Evolutionary conservation across 2,888 invertebrate genomes (phyloP).

Genomic region (Lasioglossum villosulum): DNA sequence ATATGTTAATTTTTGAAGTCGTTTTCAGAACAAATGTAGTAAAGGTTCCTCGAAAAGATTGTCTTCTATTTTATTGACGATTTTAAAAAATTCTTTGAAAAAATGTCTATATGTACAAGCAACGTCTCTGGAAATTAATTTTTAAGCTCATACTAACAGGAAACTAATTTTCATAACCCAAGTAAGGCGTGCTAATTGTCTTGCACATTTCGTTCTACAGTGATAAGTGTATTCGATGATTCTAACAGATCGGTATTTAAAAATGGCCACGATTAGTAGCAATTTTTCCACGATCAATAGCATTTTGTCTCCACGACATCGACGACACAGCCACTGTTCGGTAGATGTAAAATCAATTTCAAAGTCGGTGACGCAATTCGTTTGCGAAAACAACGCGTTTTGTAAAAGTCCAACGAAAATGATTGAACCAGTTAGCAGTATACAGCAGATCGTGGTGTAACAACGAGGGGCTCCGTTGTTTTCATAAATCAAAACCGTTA

Average conservation of each 20-base stretch:
- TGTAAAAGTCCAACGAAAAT: neutral
- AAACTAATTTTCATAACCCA: neutral
- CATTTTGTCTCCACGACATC: neutral
- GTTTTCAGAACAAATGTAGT: no score
- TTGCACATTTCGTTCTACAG: neutral
- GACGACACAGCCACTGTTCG: neutral
- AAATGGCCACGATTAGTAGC: neutral
- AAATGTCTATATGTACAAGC: neutral
- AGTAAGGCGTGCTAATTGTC: neutral
- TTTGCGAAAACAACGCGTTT: conserved; percentile 6
- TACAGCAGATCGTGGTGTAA: neutral
- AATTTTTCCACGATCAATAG: neutral
- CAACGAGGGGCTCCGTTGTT: conserved; percentile 4
- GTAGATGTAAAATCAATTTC: neutral
- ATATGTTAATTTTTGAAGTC: neutral
- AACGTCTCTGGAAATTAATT: neutral
- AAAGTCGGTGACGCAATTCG: neutral
- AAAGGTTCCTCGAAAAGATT: no score
- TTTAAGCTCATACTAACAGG: neutral
- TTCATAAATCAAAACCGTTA: conserved; percentile 39
- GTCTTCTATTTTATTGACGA: no score
- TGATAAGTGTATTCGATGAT: neutral
- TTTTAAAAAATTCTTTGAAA: neutral
- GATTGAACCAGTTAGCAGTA: conserved; percentile 8
- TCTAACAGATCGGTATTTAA: neutral